These are phyloP conservation scores for Oithona nana DNA, from an alignment of 2,888 invertebrate genomes.

Conservation along the genomic window DNA sequence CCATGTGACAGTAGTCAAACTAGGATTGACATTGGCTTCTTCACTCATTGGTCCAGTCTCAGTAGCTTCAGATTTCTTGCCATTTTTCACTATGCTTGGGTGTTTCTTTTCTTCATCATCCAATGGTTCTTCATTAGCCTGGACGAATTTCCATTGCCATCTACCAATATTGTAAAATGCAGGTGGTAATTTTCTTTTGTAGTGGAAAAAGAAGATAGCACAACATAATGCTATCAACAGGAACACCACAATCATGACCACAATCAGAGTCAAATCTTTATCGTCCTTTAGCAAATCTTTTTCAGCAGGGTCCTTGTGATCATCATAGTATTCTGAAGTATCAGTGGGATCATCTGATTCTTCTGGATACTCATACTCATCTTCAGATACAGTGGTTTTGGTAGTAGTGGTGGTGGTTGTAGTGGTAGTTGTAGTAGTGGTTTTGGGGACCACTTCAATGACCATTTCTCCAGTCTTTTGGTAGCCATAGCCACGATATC, in stretches of 20 bases:
- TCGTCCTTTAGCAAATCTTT: not conserved
- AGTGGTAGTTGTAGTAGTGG: constrained; percentile 9
- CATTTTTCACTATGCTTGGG: constrained; percentile 4
- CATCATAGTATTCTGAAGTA: not conserved
- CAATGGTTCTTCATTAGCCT: not conserved
- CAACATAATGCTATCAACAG: not conserved
- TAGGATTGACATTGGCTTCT: not conserved
- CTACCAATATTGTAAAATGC: not conserved
- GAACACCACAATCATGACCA: not conserved
- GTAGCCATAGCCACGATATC: constrained; percentile 10
- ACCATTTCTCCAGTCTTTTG: not conserved
- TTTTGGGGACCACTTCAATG: not conserved
- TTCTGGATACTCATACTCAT: too few species aligned
- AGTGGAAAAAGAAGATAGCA: not conserved
- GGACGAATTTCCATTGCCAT: not conserved
- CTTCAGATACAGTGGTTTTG: not conserved
- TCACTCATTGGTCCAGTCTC: not conserved
- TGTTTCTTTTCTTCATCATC: constrained; percentile 7
- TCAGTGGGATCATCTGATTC: not conserved
- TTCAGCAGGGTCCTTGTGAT: not conserved
- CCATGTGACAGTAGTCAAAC: not conserved
- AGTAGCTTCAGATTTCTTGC: not conserved
- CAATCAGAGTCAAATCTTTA: not conserved
- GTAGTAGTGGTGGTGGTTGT: constrained; percentile 13
- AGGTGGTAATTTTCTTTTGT: not conserved